Evolutionary conservation across 2,888 invertebrate genomes (phyloP).

Genomic region (Tethea ocularis): DNA sequence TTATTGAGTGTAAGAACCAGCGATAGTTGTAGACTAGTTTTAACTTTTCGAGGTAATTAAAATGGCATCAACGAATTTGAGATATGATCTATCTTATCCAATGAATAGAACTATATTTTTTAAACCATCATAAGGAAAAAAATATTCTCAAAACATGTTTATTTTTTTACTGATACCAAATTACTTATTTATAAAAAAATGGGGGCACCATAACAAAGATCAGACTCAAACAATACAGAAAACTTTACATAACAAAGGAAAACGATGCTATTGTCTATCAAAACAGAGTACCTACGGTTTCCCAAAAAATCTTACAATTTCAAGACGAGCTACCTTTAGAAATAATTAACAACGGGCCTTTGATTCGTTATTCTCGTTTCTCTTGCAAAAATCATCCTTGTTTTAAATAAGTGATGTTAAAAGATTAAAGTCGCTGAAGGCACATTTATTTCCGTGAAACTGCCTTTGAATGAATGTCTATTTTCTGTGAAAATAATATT

Average conservation of each 20-base stretch:
- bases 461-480: slow-evolving; percentile 1
- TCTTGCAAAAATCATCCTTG: slow-evolving; percentile 32
- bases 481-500: slow-evolving; percentile 3
- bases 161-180: neutral
- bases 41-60: neutral
- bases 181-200: neutral
- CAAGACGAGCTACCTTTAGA: neutral
- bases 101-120: neutral
- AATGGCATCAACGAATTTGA: neutral
- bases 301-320: neutral
- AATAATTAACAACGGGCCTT: slow-evolving; percentile 38
- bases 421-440: slow-evolving; percentile 12
- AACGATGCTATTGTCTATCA: neutral
- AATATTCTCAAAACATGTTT: neutral
- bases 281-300: neutral
- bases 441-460: neutral
- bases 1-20: neutral
- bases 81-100: too few relatives aligned
- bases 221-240: neutral
- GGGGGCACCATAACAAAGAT: neutral
- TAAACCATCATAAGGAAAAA: neutral
- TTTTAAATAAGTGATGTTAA: slow-evolving; percentile 30
- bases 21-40: neutral
- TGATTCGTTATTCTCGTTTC: slow-evolving; percentile 24
- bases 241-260: slow-evolving; percentile 5